A percentile compares a stretch with the other conserved stretches of the same genome.
phyloP scores from a whole-genome alignment of 2,113 vertebrate genomes.

The Epinephelus cyanopodus region DNA sequence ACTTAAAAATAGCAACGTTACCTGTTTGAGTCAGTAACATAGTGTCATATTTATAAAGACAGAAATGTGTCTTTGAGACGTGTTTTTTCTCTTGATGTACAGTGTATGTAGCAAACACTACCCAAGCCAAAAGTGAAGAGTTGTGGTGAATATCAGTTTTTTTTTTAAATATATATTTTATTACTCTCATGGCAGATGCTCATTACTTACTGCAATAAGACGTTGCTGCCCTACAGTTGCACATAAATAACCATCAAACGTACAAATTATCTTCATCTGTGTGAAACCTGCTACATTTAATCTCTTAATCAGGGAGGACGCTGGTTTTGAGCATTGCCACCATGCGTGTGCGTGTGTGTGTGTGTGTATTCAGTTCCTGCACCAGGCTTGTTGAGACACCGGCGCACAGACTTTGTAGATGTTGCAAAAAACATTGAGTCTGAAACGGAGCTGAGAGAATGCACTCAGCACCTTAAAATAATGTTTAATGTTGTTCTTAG shows the following conservation, averaged over 20 bases:
- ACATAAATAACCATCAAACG: constrained; percentile 53
- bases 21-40: constrained; percentile 39
- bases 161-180: constrained; percentile 72
- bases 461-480: constrained; percentile 77
- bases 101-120: constrained; percentile 83
- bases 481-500: constrained; percentile 70
- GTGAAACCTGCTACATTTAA: constrained; percentile 59
- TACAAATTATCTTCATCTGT: constrained; percentile 33
- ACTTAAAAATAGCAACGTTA: constrained; percentile 34
- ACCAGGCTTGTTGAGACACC: constrained; percentile 8
- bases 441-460: constrained; percentile 46
- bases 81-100: constrained; percentile 48
- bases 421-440: constrained; percentile 25
- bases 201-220: constrained; percentile 76
- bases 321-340: constrained; percentile 64
- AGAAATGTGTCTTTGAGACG: constrained; percentile 45
- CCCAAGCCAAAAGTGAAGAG: constrained; percentile 77
- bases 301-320: constrained; percentile 67
- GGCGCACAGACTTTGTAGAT: constrained; percentile 20
- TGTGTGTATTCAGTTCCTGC: constrained; percentile 56
- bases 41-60: constrained; percentile 61
- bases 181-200: constrained; percentile 67
- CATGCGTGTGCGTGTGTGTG: neutral
- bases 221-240: constrained; percentile 62
- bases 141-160: constrained; percentile 65